Evolutionary conservation across 2,888 invertebrate species (phyloP).

Genomic region (Phanerotoma sp.): DNA sequence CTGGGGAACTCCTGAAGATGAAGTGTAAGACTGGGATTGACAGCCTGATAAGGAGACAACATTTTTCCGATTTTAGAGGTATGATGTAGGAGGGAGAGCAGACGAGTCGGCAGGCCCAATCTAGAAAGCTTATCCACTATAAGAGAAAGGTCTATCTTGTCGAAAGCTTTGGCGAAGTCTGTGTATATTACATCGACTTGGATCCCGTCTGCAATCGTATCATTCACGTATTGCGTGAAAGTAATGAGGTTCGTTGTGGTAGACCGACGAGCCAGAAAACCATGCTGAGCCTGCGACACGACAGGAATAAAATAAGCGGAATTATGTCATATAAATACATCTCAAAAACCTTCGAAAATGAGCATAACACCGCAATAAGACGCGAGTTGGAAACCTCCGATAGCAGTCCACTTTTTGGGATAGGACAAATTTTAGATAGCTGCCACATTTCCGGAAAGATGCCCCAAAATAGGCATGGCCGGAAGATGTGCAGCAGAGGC

Average conservation of each 20-base stretch:
- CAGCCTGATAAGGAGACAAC: background rate
- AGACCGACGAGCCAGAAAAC: background rate
- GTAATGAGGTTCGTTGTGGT: background rate
- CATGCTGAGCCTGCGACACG: background rate
- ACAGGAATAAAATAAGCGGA: background rate
- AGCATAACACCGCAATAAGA: too few species aligned
- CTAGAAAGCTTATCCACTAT: background rate
- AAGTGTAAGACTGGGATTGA: background rate
- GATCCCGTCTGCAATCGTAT: background rate
- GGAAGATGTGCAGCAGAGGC: too few species aligned
- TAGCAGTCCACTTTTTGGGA: too few species aligned
- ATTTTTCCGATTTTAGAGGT: background rate
- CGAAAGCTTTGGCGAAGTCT: background rate
- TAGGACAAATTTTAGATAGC: too few species aligned
- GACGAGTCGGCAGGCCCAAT: background rate
- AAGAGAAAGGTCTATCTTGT: background rate
- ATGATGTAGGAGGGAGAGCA: background rate
- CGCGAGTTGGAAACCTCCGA: too few species aligned
- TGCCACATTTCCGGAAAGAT: too few species aligned
- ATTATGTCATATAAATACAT: background rate
- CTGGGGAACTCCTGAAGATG: constrained; percentile 3
- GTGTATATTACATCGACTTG: constrained; percentile 2
- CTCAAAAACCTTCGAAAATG: too few species aligned
- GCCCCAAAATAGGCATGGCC: too few species aligned
- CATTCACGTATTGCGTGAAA: background rate